phyloP scores from a whole-genome alignment of 2,888 invertebrate species.

The Volucella zonaria region DNA sequence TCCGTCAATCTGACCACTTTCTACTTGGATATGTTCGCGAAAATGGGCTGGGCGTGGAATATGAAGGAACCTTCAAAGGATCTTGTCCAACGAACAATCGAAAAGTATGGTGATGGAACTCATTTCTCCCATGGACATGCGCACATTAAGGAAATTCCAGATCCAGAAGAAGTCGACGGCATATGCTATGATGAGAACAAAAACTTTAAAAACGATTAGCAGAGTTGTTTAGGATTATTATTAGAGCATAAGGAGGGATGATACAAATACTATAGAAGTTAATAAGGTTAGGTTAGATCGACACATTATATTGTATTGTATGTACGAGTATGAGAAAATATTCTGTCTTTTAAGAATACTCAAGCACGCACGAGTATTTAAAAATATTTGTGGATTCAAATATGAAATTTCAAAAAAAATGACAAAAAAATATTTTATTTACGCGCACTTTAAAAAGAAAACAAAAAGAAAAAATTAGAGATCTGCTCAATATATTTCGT shows the following conservation, averaged over 20 bases:
- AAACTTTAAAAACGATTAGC: constrained; percentile 64
- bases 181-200: constrained; percentile 60
- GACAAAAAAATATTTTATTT: too few relatives aligned
- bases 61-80: constrained; percentile 86
- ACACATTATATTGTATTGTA: constrained; percentile 19
- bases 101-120: constrained; percentile 83
- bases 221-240: constrained; percentile 18
- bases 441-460: constrained; percentile 2
- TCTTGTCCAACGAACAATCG: constrained; percentile 85
- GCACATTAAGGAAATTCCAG: constrained; percentile 80
- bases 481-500: not conserved
- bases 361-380: too few relatives aligned
- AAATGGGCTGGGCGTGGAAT: constrained; percentile 90
- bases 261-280: constrained; percentile 44
- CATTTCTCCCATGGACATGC: constrained; percentile 79
- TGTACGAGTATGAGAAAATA: constrained; percentile 12
- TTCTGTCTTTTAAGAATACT: constrained; percentile 17
- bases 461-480: not conserved
- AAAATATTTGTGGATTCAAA: too few relatives aligned
- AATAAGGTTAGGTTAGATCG: constrained; percentile 42
- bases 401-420: too few relatives aligned
- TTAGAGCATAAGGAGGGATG: constrained; percentile 48
- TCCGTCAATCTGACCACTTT: constrained; percentile 88
- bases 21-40: constrained; percentile 87
- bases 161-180: constrained; percentile 75